Evolutionary conservation across 2,888 invertebrate species (phyloP).

Genomic region (Lypha dubia): DNA sequence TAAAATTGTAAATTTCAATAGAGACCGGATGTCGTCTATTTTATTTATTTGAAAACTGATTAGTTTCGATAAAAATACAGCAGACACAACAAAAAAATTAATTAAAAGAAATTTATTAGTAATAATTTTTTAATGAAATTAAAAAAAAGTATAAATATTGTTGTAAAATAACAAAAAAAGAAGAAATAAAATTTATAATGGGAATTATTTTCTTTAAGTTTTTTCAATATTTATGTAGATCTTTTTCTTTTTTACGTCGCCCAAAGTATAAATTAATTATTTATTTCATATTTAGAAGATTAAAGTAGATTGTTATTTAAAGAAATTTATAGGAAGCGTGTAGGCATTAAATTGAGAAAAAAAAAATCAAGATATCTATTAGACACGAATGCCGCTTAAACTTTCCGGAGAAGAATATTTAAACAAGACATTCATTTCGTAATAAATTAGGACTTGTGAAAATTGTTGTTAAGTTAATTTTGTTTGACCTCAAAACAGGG

Average conservation of each 20-base stretch:
- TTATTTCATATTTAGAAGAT: neutral
- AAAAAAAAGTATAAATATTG: neutral
- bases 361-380: too few species aligned
- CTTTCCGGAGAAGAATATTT: too few species aligned
- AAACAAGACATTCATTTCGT: too few species aligned
- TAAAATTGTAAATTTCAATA: constrained; percentile 54
- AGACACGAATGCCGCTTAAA: too few species aligned
- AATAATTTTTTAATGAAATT: constrained; percentile 25
- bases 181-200: neutral
- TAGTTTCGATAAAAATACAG: constrained; percentile 34
- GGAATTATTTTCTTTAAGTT: neutral
- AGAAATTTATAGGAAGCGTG: too few species aligned
- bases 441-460: too few species aligned
- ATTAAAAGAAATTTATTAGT: constrained; percentile 30
- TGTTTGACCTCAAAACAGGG: too few species aligned
- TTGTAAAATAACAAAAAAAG: neutral
- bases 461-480: too few species aligned
- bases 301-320: neutral
- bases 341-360: too few species aligned
- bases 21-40: constrained; percentile 82
- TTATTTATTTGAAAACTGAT: constrained; percentile 68
- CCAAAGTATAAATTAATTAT: neutral
- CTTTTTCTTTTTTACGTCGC: neutral
- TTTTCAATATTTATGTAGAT: neutral
- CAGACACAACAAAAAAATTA: constrained; percentile 2